A percentile compares a stretch with the other conserved stretches of the same genome.
phyloP scores from a whole-genome alignment of 2,797 vertebrate genomes.

The Smutsia gigantea region DNA sequence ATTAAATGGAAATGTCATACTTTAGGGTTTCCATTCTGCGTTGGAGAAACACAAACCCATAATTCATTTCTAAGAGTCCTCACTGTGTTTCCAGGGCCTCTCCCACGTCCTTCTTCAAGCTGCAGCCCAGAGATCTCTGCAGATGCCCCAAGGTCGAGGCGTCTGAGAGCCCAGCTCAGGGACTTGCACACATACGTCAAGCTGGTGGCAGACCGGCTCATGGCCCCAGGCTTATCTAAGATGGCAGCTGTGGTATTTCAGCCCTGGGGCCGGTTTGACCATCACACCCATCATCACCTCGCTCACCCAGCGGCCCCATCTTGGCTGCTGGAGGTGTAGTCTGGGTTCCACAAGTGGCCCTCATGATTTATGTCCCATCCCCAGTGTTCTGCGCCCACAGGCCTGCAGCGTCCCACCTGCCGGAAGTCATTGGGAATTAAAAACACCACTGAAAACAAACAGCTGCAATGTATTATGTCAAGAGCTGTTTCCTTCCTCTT shows the following conservation, averaged over 20 bases:
- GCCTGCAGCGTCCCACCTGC: constrained; percentile 29
- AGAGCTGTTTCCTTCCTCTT: constrained; percentile 39
- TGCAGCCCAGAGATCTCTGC: background rate
- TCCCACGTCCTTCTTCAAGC: background rate
- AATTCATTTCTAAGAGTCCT: background rate
- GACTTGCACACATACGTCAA: background rate
- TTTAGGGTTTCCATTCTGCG: background rate
- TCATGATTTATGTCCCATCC: background rate
- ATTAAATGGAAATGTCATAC: background rate
- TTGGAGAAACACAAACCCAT: background rate
- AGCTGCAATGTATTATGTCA: background rate
- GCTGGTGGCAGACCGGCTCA: no score
- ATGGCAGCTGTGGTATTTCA: background rate
- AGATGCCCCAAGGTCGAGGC: background rate
- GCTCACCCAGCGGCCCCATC: background rate
- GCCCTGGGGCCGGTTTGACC: background rate
- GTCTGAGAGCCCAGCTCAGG: background rate
- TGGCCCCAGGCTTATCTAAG: background rate
- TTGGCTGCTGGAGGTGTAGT: background rate
- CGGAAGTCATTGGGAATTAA: constrained; percentile 32
- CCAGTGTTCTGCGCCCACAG: background rate
- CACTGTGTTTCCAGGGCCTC: background rate
- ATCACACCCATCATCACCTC: background rate
- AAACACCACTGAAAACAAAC: constrained; percentile 43
- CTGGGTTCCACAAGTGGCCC: background rate